Evolutionary conservation across 2,113 vertebrate species (phyloP), one percentile per base, ranked within the genome.

Genomic region (Meleagris gallopavo): DNA sequence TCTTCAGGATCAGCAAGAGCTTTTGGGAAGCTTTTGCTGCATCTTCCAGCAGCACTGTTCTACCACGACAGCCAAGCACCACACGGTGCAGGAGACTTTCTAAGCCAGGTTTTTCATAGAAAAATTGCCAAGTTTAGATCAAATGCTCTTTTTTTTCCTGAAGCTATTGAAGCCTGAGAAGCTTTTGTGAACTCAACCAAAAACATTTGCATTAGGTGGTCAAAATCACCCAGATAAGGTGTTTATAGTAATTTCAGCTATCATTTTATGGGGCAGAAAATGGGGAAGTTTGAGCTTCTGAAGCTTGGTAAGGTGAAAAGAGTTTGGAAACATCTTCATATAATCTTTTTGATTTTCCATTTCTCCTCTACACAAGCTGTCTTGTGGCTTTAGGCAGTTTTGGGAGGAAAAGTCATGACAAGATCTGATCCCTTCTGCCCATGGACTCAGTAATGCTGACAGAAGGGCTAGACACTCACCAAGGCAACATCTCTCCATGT

Each of bases 21-120:
- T 5, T 57, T 40, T 11, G 24, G 46, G 38, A 91, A 52, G 27
- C n/a, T n/a, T n/a, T n/a, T n/a, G n/a, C n/a, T 0, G 0, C 27
- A 6, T 64, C 61, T 70, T 73, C 60, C 83, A 57, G 50, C 21
- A 40, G 32, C 83, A 69, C 4, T 38, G 41, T 36, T 91, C 52
- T 60, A 58, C 27, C 2, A 0, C 2, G 24, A 64, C 7, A 13
- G 27, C 27, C 32, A 57, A 55, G 13, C 40, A 50, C 54, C n/a
- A 32, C 43, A 76, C 21, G 30, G 67, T 34, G 34, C 34, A 58
- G 61, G 25, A 78, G 32, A 65, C 34, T 54, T 55, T 60, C 69
- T 65, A 40, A 74, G 60, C 40, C 75, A 22, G 36, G 8, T 25
- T 34, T 45, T 38, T 24, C 4, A 46, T 6, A 14, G n/a, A 82